Percentiles rank a stretch among this genome's conserved stretches.
Evolutionary conservation across 2,797 vertebrate species (phyloP).

Genomic region (Atherinosoma microstoma): DNA sequence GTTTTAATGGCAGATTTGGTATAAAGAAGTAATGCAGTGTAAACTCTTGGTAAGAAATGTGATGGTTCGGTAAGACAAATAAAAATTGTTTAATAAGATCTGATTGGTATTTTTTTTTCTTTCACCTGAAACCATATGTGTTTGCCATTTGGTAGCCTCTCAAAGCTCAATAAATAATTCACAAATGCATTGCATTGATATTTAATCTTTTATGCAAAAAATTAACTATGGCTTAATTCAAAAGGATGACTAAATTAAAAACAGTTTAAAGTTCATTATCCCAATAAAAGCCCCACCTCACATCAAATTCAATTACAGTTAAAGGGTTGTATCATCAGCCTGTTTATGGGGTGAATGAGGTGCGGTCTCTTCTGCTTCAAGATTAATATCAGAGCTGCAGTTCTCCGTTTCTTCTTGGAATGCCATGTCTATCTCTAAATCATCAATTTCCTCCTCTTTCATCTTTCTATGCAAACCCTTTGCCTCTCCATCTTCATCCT

Average conservation of each 20-base stretch:
- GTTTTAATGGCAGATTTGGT: slow-evolving; percentile 15
- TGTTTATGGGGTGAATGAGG: slow-evolving; percentile 46
- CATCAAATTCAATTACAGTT: background rate
- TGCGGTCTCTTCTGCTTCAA: slow-evolving; percentile 65
- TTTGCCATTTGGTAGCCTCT: background rate
- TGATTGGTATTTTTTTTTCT: background rate
- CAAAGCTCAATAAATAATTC: too few relatives aligned
- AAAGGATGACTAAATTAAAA: background rate
- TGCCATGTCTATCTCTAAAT: slow-evolving; percentile 69
- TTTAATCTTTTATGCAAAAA: too few relatives aligned
- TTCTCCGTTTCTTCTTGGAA: slow-evolving; percentile 81
- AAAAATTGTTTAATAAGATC: slow-evolving; percentile 57
- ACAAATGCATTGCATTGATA: background rate
- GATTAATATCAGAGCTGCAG: slow-evolving; percentile 83
- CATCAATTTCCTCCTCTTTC: slow-evolving; percentile 43
- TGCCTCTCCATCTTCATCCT: background rate
- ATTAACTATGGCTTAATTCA: background rate
- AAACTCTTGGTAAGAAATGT: slow-evolving; percentile 26
- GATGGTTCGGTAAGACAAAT: slow-evolving; percentile 53
- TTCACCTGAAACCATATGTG: background rate
- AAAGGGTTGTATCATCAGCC: slow-evolving; percentile 12
- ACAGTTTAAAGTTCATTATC: background rate
- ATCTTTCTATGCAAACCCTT: slow-evolving; percentile 12
- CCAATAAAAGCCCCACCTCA: background rate
- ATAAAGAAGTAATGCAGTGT: slow-evolving; percentile 10